Base-by-base conservation (phyloP, 2,888 invertebrate species). In the Epirrita christyi region DNA sequence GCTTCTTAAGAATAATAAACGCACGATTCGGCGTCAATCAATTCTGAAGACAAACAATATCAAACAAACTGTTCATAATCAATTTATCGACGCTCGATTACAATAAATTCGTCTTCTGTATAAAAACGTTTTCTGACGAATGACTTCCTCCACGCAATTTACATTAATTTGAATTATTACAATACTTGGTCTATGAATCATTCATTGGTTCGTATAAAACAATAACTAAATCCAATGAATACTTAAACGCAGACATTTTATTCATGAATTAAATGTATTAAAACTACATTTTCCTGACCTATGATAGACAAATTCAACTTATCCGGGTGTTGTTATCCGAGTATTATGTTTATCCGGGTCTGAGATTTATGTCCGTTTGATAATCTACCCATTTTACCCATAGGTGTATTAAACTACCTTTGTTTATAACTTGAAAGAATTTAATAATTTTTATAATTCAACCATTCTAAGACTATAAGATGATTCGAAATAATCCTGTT, bases 61-160 rank as follows among this genome's bases (percentile, higher is more conserved):
- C 21, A 48, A 44, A 46, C 36, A 57, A 43, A 61, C 51, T 56
- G 53, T 56, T 45, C 43, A 56, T 41, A 59, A 64, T 59, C 54
- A 9, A 59, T 50, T 64, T 59, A 55, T 53, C 36, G 38, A 51
- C 46, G 55, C 50, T 55, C 47, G 50, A 42, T 64, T 55, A 47
- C 44, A 59, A 47, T 59, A 52, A 57, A 53, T 56, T 59, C 46
- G 54, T 53, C 38, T 56, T 32, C 13, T 37, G n/a, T 55, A 58
- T 57, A 59, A 57, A 64, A 61, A 59, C 60, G 15, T 55, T 43
- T 49, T 61, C 53, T 63, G 60, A 63, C 59, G 58, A 69, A 72
- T 67, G 59, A 38, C 63, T 71, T 71, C 70, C 63, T 51, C 53
- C 52, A 36, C 55, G 44, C 59, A 37, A 62, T 59, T 61, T 59